Evolutionary conservation across 2,888 invertebrate species (phyloP).

Genomic region (Aphidoletes aphidimyza): DNA sequence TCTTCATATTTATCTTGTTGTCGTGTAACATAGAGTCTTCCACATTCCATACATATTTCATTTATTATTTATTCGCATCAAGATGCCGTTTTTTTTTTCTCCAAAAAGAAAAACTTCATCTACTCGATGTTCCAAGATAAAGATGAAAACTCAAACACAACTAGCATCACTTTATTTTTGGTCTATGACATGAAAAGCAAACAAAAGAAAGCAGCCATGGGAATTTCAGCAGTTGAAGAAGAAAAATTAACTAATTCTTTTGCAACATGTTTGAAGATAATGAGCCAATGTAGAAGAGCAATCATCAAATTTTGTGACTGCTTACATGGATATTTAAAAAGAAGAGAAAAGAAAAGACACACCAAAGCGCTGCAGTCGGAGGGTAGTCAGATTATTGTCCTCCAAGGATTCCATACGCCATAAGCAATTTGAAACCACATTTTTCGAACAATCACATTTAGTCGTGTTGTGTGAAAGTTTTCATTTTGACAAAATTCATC

Average conservation of each 20-base stretch:
- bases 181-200: not conserved
- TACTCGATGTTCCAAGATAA: not conserved
- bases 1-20: constrained; percentile 42
- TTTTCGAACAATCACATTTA: too few relatives aligned
- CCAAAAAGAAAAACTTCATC: too few relatives aligned
- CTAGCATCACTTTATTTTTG: not conserved
- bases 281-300: not conserved
- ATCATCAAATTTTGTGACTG: not conserved
- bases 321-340: too few relatives aligned
- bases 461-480: too few relatives aligned
- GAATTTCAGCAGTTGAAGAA: constrained; percentile 27
- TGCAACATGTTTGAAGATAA: not conserved
- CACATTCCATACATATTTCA: not conserved
- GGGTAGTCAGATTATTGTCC: too few relatives aligned
- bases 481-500: too few relatives aligned
- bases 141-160: not conserved
- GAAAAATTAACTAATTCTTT: not conserved
- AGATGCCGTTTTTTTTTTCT: not conserved
- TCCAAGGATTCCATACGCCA: too few relatives aligned
- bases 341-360: too few relatives aligned
- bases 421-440: too few relatives aligned
- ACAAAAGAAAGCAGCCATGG: not conserved
- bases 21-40: not conserved
- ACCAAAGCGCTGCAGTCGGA: too few relatives aligned
- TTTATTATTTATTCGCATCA: constrained; percentile 37